phyloP scores from a whole-genome alignment of 1,140 invertebrate genomes.

The Helicoverpa zea region DNA sequence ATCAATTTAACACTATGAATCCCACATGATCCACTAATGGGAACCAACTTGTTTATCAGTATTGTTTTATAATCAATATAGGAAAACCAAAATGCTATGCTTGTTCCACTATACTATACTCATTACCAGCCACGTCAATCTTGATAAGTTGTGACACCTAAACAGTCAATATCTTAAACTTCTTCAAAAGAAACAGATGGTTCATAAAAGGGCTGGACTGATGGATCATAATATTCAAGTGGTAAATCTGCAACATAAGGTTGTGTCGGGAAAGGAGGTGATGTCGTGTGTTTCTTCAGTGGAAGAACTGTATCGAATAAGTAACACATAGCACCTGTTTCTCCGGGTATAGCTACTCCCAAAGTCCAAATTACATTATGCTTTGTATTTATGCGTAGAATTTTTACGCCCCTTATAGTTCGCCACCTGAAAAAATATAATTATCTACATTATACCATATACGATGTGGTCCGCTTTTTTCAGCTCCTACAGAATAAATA shows the following conservation, averaged over 20 bases:
- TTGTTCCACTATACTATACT: no score
- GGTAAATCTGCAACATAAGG: conserved; percentile 88
- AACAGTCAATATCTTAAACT: conserved; percentile 62
- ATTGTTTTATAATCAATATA: no score
- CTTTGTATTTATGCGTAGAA: conserved; percentile 97
- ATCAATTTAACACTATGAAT: no score
- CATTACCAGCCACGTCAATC: no score
- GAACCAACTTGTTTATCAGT: no score
- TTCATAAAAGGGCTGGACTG: conserved; percentile 90
- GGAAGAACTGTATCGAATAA: conserved; percentile 94
- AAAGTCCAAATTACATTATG: conserved; percentile 97
- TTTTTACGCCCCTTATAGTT: conserved; percentile 91
- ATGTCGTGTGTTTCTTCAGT: conserved; percentile 86
- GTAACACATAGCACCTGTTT: conserved; percentile 92
- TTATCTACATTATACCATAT: neutral
- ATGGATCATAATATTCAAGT: conserved; percentile 91
- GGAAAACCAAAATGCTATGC: no score
- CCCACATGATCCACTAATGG: no score
- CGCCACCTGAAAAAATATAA: conserved; percentile 87
- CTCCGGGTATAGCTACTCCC: conserved; percentile 94
- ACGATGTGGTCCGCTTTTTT: no score
- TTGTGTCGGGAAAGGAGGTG: conserved; percentile 94
- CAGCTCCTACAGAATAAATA: no score
- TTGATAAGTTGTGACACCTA: no score
- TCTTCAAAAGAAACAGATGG: conserved; percentile 90